Conservation (phyloP, 1,140 invertebrate genomes). For the Scylla paramamosain region DNA sequence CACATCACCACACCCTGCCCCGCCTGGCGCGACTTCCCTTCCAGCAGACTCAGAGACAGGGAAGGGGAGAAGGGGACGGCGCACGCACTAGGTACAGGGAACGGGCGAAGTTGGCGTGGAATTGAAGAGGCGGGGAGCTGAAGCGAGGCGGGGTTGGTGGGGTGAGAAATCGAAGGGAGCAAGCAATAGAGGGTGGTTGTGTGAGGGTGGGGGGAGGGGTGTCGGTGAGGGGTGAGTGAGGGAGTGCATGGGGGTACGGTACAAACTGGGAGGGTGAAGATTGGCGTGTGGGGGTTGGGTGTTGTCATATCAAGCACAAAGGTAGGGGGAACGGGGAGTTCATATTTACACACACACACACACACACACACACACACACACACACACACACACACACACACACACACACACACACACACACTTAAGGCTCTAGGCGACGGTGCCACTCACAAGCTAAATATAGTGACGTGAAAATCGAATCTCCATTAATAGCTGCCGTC, state of each 20-base stretch:
- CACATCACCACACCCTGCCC: too few species aligned
- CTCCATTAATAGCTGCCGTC: not conserved
- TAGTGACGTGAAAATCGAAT: constrained; percentile 5
- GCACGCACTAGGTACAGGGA: not conserved
- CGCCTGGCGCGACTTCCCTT: too few species aligned
- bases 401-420: constrained; percentile 11
- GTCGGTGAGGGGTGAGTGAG: not conserved
- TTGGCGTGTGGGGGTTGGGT: too few species aligned
- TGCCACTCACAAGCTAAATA: not conserved
- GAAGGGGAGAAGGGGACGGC: not conserved
- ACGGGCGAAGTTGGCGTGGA: not conserved
- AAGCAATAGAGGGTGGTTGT: not conserved
- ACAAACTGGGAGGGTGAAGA: too few species aligned
- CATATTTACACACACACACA: too few species aligned
- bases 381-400: not conserved
- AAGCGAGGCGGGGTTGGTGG: not conserved
- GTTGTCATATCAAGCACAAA: too few species aligned
- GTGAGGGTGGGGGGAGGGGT: not conserved
- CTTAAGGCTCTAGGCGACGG: not conserved
- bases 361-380: not conserved
- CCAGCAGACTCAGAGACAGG: not conserved
- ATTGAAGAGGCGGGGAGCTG: not conserved
- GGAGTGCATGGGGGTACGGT: not conserved
- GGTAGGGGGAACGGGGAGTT: too few species aligned
- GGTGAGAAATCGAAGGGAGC: not conserved